Evolutionary conservation across 2,113 vertebrate genomes (phyloP), one percentile per base, ranked within the genome.

Genomic region (Pseudois nayaur): DNA sequence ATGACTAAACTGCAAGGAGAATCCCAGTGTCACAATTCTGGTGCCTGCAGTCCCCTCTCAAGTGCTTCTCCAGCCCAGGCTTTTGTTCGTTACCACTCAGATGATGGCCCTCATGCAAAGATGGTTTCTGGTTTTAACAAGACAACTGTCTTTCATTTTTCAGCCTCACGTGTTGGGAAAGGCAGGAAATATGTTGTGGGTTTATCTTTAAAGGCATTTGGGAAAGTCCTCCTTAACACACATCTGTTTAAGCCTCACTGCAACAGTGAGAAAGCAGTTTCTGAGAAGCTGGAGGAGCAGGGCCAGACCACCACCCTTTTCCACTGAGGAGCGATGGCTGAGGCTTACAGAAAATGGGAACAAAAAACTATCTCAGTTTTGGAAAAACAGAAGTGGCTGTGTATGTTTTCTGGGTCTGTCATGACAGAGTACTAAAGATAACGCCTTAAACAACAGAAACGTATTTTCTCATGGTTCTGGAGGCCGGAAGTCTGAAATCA

Each of bases 161-260:
- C 99, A 96, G 99, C 98, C 99, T 99, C 91, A 99, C 99, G 0
- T 99, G 99, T 93, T 99, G 99, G 99, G 99, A 99, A 98, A 99
- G 99, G 99, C 99, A 99, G 98, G 99, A 99, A 81, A 99, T 99
- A 76, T 99, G 99, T 98, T 99, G 99, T 98, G 99, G 99, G 95
- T 99, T 99, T 96, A 99, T 99, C 98, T 99, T 99, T 98, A 99
- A 99, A 99, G 99, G 97, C 99, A 99, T 62, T 99, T 64, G 99
- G 99, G 43, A 99, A 99, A 98, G 99, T 99, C 94, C 99, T 99
- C 94, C 99, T 99, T 36, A 99, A 99, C 99, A 99, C 99, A 64
- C 99, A 99, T 97, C 99, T 99, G 90, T 99, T 99, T 99, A 99
- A 99, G 98, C 99, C 99, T 3, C 99, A 99, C 99, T 99, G 99